Evolutionary conservation across 2,797 vertebrate genomes (phyloP).

Genomic region (Enteromius viviparus): DNA sequence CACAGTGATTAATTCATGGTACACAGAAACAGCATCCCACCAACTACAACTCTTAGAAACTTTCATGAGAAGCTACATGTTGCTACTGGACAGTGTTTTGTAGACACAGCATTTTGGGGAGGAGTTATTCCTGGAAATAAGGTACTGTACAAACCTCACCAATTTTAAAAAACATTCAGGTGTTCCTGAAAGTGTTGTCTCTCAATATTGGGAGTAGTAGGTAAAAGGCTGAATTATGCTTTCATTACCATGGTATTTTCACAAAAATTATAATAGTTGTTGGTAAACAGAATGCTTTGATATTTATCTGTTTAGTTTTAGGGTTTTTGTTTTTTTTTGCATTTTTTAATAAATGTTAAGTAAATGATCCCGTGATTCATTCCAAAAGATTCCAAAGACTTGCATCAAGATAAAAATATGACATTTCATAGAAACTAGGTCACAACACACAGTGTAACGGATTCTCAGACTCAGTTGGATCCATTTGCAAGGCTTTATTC

Average conservation of each 20-base stretch:
- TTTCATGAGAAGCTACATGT: constrained; percentile 75
- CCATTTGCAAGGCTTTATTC: no score
- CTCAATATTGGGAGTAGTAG: not conserved
- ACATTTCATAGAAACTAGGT: not conserved
- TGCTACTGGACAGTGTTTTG: constrained; percentile 79
- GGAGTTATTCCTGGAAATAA: constrained; percentile 83
- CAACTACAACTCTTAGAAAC: constrained; percentile 79
- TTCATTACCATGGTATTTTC: no score
- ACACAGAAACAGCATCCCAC: constrained; percentile 80
- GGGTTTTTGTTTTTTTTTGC: not conserved
- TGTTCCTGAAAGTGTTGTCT: not conserved
- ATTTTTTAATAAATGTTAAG: not conserved
- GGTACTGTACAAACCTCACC: constrained; percentile 61
- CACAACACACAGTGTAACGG: no score
- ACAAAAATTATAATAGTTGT: no score
- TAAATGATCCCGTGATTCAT: not conserved
- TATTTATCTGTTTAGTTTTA: no score
- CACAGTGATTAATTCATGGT: not conserved
- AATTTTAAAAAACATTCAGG: not conserved
- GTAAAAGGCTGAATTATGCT: no score
- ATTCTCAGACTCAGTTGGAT: no score
- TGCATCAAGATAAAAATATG: not conserved
- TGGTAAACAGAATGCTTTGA: not conserved
- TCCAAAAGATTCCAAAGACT: not conserved
- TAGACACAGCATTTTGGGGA: constrained; percentile 86